Evolutionary conservation across 2,797 vertebrate genomes (phyloP).

Genomic region (Simalia tracyae): DNA sequence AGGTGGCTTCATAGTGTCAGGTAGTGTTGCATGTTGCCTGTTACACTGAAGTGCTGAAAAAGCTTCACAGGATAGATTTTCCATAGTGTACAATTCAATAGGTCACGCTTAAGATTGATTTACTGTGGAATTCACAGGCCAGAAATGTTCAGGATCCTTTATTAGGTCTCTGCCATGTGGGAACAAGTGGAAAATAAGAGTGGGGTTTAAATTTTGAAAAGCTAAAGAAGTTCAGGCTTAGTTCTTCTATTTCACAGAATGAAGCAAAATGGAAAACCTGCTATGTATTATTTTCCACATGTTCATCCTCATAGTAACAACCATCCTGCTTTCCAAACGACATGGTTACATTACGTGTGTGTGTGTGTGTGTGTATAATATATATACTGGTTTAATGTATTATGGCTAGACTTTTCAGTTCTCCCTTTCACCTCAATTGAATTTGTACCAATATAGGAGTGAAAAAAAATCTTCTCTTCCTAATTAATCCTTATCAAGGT

Average conservation of each 20-base stretch:
- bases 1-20: conserved; percentile 28
- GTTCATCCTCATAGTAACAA: background rate
- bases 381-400: background rate
- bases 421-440: background rate
- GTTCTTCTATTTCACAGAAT: conserved; percentile 35
- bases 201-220: conserved; percentile 49
- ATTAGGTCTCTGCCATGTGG: conserved; percentile 30
- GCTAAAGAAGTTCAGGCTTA: conserved; percentile 21
- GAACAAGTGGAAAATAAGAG: conserved; percentile 53
- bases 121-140: conserved; percentile 6
- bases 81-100: conserved; percentile 1
- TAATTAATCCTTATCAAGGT: background rate
- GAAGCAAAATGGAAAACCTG: background rate
- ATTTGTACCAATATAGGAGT: background rate
- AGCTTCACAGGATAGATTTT: background rate
- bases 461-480: background rate
- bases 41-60: conserved; percentile 37
- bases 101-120: background rate
- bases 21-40: conserved; percentile 13
- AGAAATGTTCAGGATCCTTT: background rate
- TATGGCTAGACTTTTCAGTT: background rate
- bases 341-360: background rate
- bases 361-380: too few relatives aligned
- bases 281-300: background rate
- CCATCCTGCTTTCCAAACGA: background rate